Conservation (phyloP, 2,797 vertebrate genomes). For the Pogonophryne albipinna region DNA sequence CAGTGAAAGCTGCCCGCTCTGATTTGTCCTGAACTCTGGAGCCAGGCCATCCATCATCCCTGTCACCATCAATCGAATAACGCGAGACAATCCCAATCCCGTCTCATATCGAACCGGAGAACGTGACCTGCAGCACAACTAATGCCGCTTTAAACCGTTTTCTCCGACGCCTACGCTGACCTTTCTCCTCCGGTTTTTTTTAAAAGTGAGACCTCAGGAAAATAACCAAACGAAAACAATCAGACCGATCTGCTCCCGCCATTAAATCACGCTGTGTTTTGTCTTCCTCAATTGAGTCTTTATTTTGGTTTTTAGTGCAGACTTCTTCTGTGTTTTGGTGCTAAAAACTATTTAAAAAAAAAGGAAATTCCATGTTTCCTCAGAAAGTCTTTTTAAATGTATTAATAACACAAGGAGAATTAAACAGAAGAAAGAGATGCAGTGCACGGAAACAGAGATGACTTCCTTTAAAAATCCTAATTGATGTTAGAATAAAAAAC, state of each 20-base stretch:
- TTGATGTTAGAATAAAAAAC: slow-evolving; percentile 12
- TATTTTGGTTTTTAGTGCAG: slow-evolving; percentile 62
- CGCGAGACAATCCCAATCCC: slow-evolving; percentile 46
- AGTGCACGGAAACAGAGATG: slow-evolving; percentile 11
- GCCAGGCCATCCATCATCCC: slow-evolving; percentile 65
- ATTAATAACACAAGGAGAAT: background rate
- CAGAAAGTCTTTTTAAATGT: background rate
- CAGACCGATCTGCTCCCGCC: background rate
- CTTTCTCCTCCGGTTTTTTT: background rate
- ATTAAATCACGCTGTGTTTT: slow-evolving; percentile 7
- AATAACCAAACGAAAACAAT: background rate
- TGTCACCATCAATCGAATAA: slow-evolving; percentile 64
- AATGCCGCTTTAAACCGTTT: background rate
- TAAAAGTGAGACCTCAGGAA: background rate
- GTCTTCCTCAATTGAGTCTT: slow-evolving; percentile 32
- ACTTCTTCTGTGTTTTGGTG: slow-evolving; percentile 38
- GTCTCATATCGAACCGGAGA: slow-evolving; percentile 55
- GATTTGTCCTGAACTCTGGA: slow-evolving; percentile 24
- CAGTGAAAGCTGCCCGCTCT: slow-evolving; percentile 1
- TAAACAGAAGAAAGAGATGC: slow-evolving; percentile 5
- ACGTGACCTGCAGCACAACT: slow-evolving; percentile 52
- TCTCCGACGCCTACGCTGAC: background rate
- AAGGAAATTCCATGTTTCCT: background rate
- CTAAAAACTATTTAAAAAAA: slow-evolving; percentile 50
- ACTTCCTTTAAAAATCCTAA: slow-evolving; percentile 10